Conservation (phyloP, 2,888 invertebrate species). For the Cerceris ruficornis region DNA sequence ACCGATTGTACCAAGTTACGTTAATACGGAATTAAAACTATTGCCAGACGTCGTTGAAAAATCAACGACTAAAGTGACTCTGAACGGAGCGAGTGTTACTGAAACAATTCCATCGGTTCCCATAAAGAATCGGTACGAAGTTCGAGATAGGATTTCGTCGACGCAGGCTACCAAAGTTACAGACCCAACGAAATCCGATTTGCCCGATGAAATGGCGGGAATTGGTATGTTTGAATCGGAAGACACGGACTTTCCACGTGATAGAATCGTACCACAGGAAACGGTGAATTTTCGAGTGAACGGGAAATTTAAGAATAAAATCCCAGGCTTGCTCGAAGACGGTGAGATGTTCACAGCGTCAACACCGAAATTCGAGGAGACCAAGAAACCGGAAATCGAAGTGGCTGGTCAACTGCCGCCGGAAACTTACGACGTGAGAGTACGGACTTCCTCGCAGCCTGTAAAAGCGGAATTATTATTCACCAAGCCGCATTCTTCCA, state of each 20-base stretch:
- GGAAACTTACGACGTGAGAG: slow-evolving; percentile 74
- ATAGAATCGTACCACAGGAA: slow-evolving; percentile 74
- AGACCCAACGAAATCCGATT: slow-evolving; percentile 39
- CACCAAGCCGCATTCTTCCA: slow-evolving; percentile 24
- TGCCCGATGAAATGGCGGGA: slow-evolving; percentile 51
- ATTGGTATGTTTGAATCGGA: slow-evolving; percentile 68
- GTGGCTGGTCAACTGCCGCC: slow-evolving; percentile 73
- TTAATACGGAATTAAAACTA: slow-evolving; percentile 71
- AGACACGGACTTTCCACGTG: slow-evolving; percentile 74
- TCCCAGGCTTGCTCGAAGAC: slow-evolving; percentile 60
- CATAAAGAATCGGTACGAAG: slow-evolving; percentile 4
- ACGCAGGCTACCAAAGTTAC: not conserved
- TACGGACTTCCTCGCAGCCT: slow-evolving; percentile 68
- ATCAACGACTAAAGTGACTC: not conserved
- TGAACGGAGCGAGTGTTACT: too few species aligned
- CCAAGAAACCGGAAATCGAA: slow-evolving; percentile 72
- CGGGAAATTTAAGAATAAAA: slow-evolving; percentile 76
- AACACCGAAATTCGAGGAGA: slow-evolving; percentile 29
- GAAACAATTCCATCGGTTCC: not conserved
- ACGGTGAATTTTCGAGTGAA: slow-evolving; percentile 74
- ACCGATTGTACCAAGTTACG: slow-evolving; percentile 76
- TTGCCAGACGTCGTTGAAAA: slow-evolving; percentile 34
- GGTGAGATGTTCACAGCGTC: slow-evolving; percentile 28
- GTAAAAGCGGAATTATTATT: slow-evolving; percentile 15
- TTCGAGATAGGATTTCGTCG: not conserved